These are phyloP conservation scores for Drosophila neocordata DNA, from an alignment of 1,140 invertebrate genomes.

Conservation along the genomic window DNA sequence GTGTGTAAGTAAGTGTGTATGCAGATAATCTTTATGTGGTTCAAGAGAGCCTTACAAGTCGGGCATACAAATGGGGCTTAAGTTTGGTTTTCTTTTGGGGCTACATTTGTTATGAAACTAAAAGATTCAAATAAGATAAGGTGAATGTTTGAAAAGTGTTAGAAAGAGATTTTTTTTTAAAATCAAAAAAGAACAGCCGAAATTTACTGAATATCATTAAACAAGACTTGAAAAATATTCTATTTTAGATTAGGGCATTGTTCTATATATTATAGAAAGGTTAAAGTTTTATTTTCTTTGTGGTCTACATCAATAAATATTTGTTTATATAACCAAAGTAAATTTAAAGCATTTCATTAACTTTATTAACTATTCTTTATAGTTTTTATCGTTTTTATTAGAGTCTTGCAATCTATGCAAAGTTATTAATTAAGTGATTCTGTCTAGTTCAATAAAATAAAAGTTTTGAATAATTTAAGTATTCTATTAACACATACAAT, in stretches of 20 bases:
- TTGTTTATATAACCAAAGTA: too few species aligned
- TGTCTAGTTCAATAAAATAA: too few species aligned
- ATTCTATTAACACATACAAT: too few species aligned
- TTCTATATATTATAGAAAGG: too few species aligned
- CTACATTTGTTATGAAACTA: conserved; percentile 31
- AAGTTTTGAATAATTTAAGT: too few species aligned
- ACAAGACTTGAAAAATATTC: neutral
- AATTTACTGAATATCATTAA: neutral
- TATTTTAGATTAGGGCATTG: neutral
- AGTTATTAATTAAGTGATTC: too few species aligned
- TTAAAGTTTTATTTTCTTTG: neutral
- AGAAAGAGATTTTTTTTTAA: neutral
- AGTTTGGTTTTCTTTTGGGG: conserved; percentile 13
- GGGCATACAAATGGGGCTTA: conserved; percentile 43
- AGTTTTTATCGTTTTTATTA: too few species aligned
- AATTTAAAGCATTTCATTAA: too few species aligned
- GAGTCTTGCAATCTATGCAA: too few species aligned
- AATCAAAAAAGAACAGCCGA: neutral
- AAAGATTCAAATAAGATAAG: conserved; percentile 1
- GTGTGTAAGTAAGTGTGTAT: conserved; percentile 4
- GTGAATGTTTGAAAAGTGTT: conserved; percentile 4
- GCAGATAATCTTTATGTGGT: conserved; percentile 55
- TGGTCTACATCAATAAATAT: too few species aligned
- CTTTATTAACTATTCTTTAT: too few species aligned
- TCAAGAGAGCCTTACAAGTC: conserved; percentile 6